phyloP scores from a whole-genome alignment of 2,888 invertebrate species.

The Acleris holmiana region DNA sequence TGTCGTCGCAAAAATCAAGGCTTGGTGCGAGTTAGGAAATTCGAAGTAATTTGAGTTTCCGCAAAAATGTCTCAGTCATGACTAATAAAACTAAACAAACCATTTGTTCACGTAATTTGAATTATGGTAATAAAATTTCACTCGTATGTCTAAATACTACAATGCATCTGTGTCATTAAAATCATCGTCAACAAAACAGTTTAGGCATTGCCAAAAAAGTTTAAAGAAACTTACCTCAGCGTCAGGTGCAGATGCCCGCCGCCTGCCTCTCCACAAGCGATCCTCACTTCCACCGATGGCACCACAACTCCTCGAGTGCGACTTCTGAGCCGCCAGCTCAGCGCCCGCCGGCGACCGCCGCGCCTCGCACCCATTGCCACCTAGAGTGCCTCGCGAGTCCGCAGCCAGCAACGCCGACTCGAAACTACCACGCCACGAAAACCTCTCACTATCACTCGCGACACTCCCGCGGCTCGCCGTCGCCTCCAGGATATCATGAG shows the following conservation, averaged over 20 bases:
- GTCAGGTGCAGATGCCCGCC: slow-evolving; percentile 77
- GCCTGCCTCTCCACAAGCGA: slow-evolving; percentile 75
- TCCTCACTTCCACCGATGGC: slow-evolving; percentile 91
- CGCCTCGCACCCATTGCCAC: slow-evolving; percentile 90
- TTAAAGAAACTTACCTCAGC: slow-evolving; percentile 68
- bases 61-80: not conserved
- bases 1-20: slow-evolving; percentile 13
- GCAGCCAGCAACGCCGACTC: slow-evolving; percentile 95
- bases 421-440: slow-evolving; percentile 96
- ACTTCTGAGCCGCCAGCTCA: slow-evolving; percentile 90
- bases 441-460: slow-evolving; percentile 94
- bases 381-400: slow-evolving; percentile 92
- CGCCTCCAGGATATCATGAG: slow-evolving; percentile 91
- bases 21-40: slow-evolving; percentile 4
- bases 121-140: no score
- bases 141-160: no score
- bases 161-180: no score
- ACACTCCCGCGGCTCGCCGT: slow-evolving; percentile 86
- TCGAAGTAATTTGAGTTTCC: slow-evolving; percentile 17
- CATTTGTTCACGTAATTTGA: not conserved
- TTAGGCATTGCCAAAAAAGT: no score
- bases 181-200: no score
- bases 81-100: not conserved
- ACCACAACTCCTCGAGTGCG: slow-evolving; percentile 92
- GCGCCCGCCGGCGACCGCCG: slow-evolving; percentile 93